Evolutionary conservation across 2,797 vertebrate species (phyloP).

Genomic region (Chaetophractus vellerosus): DNA sequence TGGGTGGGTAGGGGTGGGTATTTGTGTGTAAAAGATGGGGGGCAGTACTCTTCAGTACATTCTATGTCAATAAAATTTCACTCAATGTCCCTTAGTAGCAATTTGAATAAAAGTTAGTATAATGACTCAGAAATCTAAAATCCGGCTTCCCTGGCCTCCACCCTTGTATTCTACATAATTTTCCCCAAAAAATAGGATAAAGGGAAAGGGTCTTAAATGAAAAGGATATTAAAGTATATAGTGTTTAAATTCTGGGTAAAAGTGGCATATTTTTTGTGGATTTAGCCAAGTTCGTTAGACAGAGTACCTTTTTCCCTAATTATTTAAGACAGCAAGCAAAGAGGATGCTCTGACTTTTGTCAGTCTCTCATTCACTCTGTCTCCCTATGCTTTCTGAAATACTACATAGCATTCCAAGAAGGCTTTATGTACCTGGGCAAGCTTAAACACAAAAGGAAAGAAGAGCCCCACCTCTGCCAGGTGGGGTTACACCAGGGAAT

Average conservation of each 20-base stretch:
- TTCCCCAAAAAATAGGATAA: background rate
- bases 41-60: background rate
- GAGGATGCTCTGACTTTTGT: background rate
- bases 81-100: background rate
- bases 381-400: background rate
- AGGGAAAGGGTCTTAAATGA: background rate
- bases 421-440: background rate
- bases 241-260: background rate
- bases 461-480: background rate
- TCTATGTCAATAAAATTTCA: constrained; percentile 21
- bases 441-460: background rate
- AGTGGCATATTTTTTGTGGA: background rate
- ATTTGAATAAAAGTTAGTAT: constrained; percentile 30
- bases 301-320: background rate
- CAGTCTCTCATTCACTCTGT: background rate
- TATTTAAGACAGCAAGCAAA: constrained; percentile 4
- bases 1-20: background rate
- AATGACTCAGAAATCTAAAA: constrained; percentile 34
- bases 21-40: background rate
- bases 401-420: background rate
- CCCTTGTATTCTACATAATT: background rate
- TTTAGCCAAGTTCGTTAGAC: background rate
- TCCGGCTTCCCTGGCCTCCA: background rate
- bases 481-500: too few relatives aligned
- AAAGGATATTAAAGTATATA: constrained; percentile 3